These are phyloP conservation scores for Gymnoscelis rufifasciata DNA, from an alignment of 2,888 invertebrate genomes.

Conservation along the genomic window DNA sequence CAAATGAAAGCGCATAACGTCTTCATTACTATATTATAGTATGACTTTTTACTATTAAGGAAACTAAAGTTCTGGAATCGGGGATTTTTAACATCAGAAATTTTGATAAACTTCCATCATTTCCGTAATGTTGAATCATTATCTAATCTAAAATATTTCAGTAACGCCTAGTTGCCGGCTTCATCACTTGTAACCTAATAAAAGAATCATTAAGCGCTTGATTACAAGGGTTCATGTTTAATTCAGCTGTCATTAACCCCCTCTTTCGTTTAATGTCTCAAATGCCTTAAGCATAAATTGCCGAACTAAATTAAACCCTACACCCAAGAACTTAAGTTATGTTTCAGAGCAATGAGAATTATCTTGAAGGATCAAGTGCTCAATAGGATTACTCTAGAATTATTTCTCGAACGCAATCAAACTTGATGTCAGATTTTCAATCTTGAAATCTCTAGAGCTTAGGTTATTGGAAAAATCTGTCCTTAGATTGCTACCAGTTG, in stretches of 20 bases:
- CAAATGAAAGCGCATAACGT: no score
- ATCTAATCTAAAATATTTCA: background rate
- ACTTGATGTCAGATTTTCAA: no score
- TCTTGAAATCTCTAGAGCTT: no score
- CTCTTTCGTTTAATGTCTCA: slow-evolving; percentile 6
- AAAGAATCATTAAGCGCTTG: slow-evolving; percentile 3
- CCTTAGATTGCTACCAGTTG: no score
- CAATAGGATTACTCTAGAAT: background rate
- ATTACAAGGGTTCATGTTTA: slow-evolving; percentile 4
- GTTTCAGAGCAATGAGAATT: slow-evolving; percentile 1
- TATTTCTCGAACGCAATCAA: background rate
- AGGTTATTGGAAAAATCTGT: background rate
- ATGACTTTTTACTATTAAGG: no score
- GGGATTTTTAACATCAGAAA: no score
- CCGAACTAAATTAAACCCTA: slow-evolving; percentile 8
- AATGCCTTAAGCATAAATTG: slow-evolving; percentile 5
- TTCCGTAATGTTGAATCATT: no score
- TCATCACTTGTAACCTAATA: background rate
- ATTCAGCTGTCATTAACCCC: slow-evolving; percentile 4
- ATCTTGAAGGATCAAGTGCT: slow-evolving; percentile 1
- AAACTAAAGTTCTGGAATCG: no score
- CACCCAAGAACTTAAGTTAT: background rate
- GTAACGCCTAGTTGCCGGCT: background rate
- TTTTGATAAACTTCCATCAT: no score
- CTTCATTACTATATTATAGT: no score